Conservation (phyloP, 1,140 invertebrate species). For the Trichonephila clavipes region DNA sequence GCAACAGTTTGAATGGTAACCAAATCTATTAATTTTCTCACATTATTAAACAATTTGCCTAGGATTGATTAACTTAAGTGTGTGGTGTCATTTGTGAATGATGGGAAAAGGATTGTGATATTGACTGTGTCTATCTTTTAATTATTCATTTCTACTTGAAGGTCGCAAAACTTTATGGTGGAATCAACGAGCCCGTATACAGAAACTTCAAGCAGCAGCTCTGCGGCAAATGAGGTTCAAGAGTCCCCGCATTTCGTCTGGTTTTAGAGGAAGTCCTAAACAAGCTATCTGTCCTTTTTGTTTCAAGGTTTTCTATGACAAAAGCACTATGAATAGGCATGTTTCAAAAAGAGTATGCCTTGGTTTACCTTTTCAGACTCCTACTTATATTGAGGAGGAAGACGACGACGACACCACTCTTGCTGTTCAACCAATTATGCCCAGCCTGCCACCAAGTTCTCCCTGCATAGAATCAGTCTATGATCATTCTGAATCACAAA, state of each 20-base stretch:
- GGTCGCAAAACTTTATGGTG: conserved; percentile 72
- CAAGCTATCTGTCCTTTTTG: conserved; percentile 75
- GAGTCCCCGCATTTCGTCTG: conserved; percentile 3
- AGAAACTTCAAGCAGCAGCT: conserved; percentile 40
- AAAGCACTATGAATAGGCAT: conserved; percentile 75
- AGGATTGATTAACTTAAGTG: conserved; percentile 41
- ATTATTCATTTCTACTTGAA: conserved; percentile 37
- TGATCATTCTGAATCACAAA: background rate
- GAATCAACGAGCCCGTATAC: conserved; percentile 50
- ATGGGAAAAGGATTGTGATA: conserved; percentile 32
- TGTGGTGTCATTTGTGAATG: conserved; percentile 75
- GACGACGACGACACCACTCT: background rate
- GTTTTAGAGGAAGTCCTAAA: conserved; percentile 61
- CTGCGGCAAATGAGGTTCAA: conserved; percentile 50
- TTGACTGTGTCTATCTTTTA: background rate
- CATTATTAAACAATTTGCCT: conserved; percentile 22
- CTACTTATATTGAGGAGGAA: background rate
- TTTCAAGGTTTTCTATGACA: conserved; percentile 73
- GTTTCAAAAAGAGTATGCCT: conserved; percentile 63
- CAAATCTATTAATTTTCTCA: conserved; percentile 29
- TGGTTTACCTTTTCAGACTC: conserved; percentile 60
- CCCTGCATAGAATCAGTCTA: background rate
- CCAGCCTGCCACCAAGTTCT: conserved; percentile 21
- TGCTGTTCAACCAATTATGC: background rate
- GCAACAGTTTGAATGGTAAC: conserved; percentile 76